Evolutionary conservation across 2,888 invertebrate species (phyloP), one percentile per base, ranked within the genome.

Genomic region (Ditylenchus weischeri): DNA sequence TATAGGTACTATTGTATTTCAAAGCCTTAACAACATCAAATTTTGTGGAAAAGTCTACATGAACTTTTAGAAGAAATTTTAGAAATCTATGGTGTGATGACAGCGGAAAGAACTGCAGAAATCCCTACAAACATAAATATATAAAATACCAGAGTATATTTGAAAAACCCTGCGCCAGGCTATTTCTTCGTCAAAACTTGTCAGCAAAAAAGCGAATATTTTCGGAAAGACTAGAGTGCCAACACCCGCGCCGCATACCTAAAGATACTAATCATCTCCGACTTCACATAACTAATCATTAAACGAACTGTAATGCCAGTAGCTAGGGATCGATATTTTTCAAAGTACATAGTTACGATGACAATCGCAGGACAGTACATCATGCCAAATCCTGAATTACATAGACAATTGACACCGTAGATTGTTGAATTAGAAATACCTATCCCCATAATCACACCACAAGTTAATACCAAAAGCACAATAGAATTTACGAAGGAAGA

Each of bases 291-390:
- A 38, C 6, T 38, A 11, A 38, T 11, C 6, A 38, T 38, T 11
- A 38, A 8, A 38, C 38, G 6, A 58, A 58, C 59, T 8, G 59
- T 58, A 23, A 58, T 58, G 6, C 59, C 96, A 0, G 95, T 98
- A 7, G 98, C 96, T 78, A 96, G 88, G 48, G 95, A 92, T 65
- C 96, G 79, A 35, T 74, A 70, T 64, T 91, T 90, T 84, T 98
- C 94, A 83, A 98, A 98, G 87, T 96, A 98, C 35, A 58, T 29
- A n/a, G 59, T 58, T 19, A 58, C 59, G 57, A 68, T 68, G 65
- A 96, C 94, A 77, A 73, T 73, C 65, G 96, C 95, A 0, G 98
- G 96, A 68, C 96, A 87, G 84, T 96, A 98, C 83, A 98, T 95
- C 72, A 98, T 88, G 0, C 96, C 96, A 79, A 96, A 92, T 38